A percentile compares a stretch with the other conserved stretches of the same genome.
Conservation (phyloP, 2,888 invertebrate genomes). For the Cynaeus angustus region DNA sequence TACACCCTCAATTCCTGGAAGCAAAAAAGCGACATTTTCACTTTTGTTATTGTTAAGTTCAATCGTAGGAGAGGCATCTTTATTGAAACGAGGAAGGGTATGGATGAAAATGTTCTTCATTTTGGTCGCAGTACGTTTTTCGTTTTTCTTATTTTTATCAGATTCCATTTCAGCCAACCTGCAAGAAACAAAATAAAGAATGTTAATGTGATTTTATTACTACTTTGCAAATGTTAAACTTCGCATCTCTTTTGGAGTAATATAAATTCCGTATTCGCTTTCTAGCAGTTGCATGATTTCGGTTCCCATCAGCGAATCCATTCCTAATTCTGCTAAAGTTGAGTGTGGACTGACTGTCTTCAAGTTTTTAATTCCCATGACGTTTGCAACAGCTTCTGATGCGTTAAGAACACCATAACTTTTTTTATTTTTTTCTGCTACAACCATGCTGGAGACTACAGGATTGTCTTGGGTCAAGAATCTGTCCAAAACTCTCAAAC, state of each 20-base stretch:
- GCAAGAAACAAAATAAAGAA: background rate
- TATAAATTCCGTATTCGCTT: constrained; percentile 89
- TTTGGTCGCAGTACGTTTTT: background rate
- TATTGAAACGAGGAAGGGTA: background rate
- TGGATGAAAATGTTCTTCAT: background rate
- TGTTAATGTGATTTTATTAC: background rate
- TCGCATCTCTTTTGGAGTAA: constrained; percentile 91
- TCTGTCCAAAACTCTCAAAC: constrained; percentile 77
- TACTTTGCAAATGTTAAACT: constrained; percentile 78
- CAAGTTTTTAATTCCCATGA: constrained; percentile 72
- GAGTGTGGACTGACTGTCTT: constrained; percentile 76
- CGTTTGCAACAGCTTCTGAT: constrained; percentile 79
- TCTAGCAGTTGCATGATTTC: constrained; percentile 96
- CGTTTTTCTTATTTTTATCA: background rate
- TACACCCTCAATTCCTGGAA: background rate
- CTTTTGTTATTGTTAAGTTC: no score
- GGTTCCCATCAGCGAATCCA: constrained; percentile 98
- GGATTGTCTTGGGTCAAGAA: constrained; percentile 80
- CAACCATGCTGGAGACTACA: constrained; percentile 88
- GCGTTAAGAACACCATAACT: constrained; percentile 76
- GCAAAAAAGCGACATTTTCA: no score
- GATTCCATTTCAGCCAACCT: constrained; percentile 27
- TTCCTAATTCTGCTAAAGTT: constrained; percentile 91
- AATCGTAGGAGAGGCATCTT: no score
- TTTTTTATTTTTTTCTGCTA: constrained; percentile 85